Evolutionary conservation across 2,113 vertebrate genomes (phyloP), one percentile per base, ranked within the genome.

Genomic region (Pelobates fuscus): DNA sequence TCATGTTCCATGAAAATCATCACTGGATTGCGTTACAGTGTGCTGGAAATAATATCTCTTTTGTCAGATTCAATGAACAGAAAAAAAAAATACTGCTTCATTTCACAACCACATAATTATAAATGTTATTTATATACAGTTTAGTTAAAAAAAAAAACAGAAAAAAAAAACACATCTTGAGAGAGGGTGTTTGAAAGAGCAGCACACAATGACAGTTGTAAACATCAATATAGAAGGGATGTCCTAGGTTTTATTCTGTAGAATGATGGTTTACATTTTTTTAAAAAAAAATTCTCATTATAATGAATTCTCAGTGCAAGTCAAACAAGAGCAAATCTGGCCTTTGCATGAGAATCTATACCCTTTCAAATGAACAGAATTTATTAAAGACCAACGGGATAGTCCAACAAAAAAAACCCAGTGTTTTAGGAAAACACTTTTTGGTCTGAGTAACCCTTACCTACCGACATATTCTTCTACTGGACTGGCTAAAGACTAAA

Each of bases 61-160:
- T 60, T 60, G 58, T 62, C 27, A n/a, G 18, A 62, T 20, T 15
- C 15, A 25, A 18, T 18, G n/a, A 62, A 20, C 17, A 60, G 25
- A 20, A 62, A 30, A 55, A 21, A 52, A 52, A 52, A 17, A 25
- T 26, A 20, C 27, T 59, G 58, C 32, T 23, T 32, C 25, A 4
- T 20, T 55, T 55, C 37, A 8, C 18, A 55, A 26, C 18, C n/a
- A 18, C 66, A 21, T 55, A 68, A 55, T 68, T 55, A 55, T 18
- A 49, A 3, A 17, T 55, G 66, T 27, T 68, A 68, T 68, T 68
- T 68, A 55, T 68, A 68, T 44, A 30, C 2, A 10, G 14, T 26
- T 54, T 3, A 44, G 23, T 25, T 8, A 20, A 25, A 18, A 24
- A 11, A 57, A 5, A 57, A 57, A 20, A 5, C 32, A 37, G 32